Conservation (phyloP, 2,888 invertebrate species). For the Carterocephalus palaemon region DNA sequence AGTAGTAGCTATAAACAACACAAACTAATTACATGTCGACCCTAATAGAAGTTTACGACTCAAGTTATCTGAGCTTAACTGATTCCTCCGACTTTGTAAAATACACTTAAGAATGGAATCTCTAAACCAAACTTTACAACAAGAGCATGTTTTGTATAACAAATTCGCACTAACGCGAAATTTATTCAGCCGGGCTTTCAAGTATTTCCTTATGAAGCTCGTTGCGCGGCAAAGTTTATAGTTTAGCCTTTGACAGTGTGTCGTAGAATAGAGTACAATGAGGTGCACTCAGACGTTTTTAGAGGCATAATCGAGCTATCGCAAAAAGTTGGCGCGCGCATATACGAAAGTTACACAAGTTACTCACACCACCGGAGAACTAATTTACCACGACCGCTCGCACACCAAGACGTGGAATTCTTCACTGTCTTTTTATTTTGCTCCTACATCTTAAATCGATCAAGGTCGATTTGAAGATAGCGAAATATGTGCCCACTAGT, state of each 20-base stretch:
- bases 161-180: slow-evolving; percentile 3
- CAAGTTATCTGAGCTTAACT: slow-evolving; percentile 8
- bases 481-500: too few relatives aligned
- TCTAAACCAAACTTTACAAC: slow-evolving; percentile 12
- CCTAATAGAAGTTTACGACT: slow-evolving; percentile 20
- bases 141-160: slow-evolving; percentile 4
- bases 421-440: too few relatives aligned
- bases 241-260: slow-evolving; percentile 21
- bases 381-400: too few relatives aligned
- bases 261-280: slow-evolving; percentile 31
- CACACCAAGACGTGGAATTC: too few relatives aligned
- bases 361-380: too few relatives aligned
- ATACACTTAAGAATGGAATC: slow-evolving; percentile 24
- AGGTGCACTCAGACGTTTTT: slow-evolving; percentile 50
- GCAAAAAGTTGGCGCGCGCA: slow-evolving; percentile 57
- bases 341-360: too few relatives aligned
- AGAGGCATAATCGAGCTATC: slow-evolving; percentile 50
- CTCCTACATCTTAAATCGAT: too few relatives aligned
- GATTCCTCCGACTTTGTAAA: slow-evolving; percentile 16
- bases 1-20: slow-evolving; percentile 13
- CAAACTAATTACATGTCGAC: slow-evolving; percentile 12
- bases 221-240: slow-evolving; percentile 34
- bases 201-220: slow-evolving; percentile 7
- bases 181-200: slow-evolving; percentile 13
- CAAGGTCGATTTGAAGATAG: too few relatives aligned